phyloP scores from a whole-genome alignment of 2,888 invertebrate genomes.

The Drosophila infuscata region DNA sequence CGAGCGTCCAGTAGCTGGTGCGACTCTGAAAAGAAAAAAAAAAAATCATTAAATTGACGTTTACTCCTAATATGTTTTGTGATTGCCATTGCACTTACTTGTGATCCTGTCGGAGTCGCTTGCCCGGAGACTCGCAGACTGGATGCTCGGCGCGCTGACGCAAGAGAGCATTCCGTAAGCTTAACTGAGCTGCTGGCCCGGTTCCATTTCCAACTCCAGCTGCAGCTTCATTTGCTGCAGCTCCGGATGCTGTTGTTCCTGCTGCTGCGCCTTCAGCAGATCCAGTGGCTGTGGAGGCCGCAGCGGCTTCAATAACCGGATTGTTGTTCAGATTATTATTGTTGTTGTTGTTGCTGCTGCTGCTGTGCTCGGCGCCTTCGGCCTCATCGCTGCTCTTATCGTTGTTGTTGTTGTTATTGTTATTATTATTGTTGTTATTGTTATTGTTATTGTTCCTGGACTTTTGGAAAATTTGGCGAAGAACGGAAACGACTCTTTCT shows the following conservation, averaged over 20 bases:
- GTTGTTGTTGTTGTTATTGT: conserved; percentile 79
- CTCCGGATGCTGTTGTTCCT: conserved; percentile 84
- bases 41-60: neutral
- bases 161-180: conserved; percentile 59
- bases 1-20: conserved; percentile 79
- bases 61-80: neutral
- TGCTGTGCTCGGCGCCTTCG: conserved; percentile 86
- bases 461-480: conserved; percentile 91
- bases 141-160: conserved; percentile 64
- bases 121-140: conserved; percentile 78
- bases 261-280: conserved; percentile 11
- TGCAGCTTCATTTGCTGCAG: conserved; percentile 11
- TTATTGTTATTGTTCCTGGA: conserved; percentile 87
- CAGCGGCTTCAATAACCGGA: conserved; percentile 31
- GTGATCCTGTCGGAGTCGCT: conserved; percentile 80
- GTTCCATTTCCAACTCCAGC: conserved; percentile 20
- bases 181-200: conserved; percentile 23
- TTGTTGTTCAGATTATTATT: conserved; percentile 72
- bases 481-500: conserved; percentile 92
- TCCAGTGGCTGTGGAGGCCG: conserved; percentile 28
- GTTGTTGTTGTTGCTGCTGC: conserved; percentile 74
- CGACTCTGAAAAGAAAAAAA: conserved; percentile 78
- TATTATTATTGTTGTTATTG: conserved; percentile 86
- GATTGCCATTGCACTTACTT: conserved; percentile 62
- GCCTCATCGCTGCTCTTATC: conserved; percentile 87